Evolutionary conservation across 2,797 vertebrate genomes (phyloP), one percentile per base, ranked within the genome.

Genomic region (Sebastes trivittatus): DNA sequence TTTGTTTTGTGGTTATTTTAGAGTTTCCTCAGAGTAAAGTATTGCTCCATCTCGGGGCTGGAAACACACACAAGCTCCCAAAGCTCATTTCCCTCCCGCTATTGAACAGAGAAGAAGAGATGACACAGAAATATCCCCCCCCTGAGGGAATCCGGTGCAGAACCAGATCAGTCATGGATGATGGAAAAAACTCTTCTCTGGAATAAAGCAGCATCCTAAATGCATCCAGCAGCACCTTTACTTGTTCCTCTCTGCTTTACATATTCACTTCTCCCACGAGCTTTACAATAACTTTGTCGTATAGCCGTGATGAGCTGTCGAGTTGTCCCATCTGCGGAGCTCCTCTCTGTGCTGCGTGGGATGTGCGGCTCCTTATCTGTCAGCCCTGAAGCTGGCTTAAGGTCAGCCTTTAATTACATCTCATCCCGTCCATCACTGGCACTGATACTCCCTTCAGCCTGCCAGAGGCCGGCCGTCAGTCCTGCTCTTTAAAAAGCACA

Each of bases 391-490:
- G 77, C 73, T 80, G 67, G 60, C 60, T 80, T 77, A 80, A 89
- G 87, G 87, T 87, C 87, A 73, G 73, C 58, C 68, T 81, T 83
- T 91, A 91, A 92, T 93, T 84, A 89, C 81, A 83, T 77, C 46
- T 83, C 80, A 74, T 81, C 72, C 58, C 29, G 82, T 89, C 83
- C 62, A 62, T 91, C 82, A 72, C 75, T 80, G 71, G 81, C 80
- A 76, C 85, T 13, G 81, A 84, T 73, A n/a, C 82, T 75, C 64
- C 83, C 66, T 16, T 56, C 60, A 71, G 81, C 69, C 67, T 80
- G 78, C 61, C 79, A 88, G 73, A 77, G 29, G 72, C 61, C 61
- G 61, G 71, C 54, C 71, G 3, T 75, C 67, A 77, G 58, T 67
- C 63, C 25, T 71, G 55, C 36, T 72, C 36, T 46, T 46, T 58